Evolutionary conservation across 2,888 invertebrate genomes (phyloP).

Genomic region (Sicus ferrugineus): DNA sequence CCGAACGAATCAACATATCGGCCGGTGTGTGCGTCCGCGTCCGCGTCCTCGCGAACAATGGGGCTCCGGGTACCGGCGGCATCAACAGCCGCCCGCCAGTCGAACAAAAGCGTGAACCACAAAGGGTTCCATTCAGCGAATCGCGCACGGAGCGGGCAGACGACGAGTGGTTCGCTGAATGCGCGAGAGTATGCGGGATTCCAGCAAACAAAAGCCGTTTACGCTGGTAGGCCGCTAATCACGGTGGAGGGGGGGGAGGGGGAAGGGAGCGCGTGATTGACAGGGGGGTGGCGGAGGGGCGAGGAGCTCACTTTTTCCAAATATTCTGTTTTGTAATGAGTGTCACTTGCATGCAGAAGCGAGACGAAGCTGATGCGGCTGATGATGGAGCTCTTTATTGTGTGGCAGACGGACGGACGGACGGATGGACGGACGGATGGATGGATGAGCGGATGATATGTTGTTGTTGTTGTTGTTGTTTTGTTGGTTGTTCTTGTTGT

Average conservation of each 20-base stretch:
- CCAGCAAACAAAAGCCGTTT: background rate
- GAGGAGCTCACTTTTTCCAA: constrained; percentile 11
- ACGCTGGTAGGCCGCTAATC: too few relatives aligned
- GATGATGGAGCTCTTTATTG: constrained; percentile 23
- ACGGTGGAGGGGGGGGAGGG: background rate
- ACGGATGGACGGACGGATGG: background rate
- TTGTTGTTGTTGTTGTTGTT: background rate
- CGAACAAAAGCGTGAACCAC: constrained; percentile 1
- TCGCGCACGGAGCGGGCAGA: too few relatives aligned
- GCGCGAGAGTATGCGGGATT: background rate
- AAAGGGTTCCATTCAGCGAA: too few relatives aligned
- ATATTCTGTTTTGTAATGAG: constrained; percentile 6
- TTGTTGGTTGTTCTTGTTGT: background rate
- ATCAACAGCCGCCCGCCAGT: too few relatives aligned
- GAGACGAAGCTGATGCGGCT: constrained; percentile 22
- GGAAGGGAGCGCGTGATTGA: too few relatives aligned
- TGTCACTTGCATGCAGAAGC: constrained; percentile 20
- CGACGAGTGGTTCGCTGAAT: constrained; percentile 7
- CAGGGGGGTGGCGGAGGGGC: background rate
- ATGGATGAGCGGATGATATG: background rate
- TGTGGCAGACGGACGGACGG: constrained; percentile 9
- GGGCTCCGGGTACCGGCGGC: too few relatives aligned
- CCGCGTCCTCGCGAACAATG: too few relatives aligned
- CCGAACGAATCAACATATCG: too few relatives aligned
- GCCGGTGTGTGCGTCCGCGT: too few relatives aligned